Evolutionary conservation across 2,888 invertebrate species (phyloP).

Genomic region (Cancer borealis): DNA sequence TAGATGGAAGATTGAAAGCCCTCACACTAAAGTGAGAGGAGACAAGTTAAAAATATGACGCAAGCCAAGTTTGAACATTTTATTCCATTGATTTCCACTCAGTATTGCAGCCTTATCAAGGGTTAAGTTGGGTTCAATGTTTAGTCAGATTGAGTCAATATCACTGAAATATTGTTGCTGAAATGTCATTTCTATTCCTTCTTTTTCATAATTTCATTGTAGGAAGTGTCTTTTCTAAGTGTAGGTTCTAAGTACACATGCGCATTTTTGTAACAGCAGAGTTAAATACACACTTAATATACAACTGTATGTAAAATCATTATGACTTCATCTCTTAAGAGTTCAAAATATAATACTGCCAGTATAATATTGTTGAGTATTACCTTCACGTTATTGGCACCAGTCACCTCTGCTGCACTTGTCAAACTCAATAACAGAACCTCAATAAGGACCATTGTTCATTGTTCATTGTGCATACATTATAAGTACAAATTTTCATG

Average conservation of each 20-base stretch:
- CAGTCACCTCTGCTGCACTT: background rate
- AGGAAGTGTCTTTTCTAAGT: background rate
- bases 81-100: background rate
- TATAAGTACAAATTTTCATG: constrained; percentile 55
- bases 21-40: background rate
- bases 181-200: constrained; percentile 13
- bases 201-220: background rate
- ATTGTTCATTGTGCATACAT: constrained; percentile 48
- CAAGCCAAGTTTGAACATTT: background rate
- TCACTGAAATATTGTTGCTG: background rate
- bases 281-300: background rate
- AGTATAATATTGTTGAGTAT: constrained; percentile 29
- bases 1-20: background rate
- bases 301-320: background rate
- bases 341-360: background rate
- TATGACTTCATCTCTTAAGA: background rate
- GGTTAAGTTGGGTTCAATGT: background rate
- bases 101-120: background rate
- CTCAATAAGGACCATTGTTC: background rate
- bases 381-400: background rate
- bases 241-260: background rate
- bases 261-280: constrained; percentile 38
- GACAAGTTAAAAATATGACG: background rate
- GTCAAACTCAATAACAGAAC: background rate
- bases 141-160: background rate